Conservation (phyloP, 1,140 invertebrate species). For the Leucophenga varia region DNA sequence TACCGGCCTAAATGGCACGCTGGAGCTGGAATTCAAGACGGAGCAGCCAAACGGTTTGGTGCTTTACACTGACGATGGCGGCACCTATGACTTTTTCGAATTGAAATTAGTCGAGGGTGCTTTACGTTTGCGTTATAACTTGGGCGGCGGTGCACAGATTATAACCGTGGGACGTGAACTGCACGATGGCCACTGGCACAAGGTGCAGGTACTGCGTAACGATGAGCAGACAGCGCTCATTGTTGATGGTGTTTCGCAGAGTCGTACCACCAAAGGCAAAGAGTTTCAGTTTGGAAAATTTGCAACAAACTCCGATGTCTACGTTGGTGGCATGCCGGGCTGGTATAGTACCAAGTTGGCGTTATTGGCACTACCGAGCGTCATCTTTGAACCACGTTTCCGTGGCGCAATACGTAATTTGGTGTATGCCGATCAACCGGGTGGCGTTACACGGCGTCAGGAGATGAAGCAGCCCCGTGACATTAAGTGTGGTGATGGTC, state of each 20-base stretch:
- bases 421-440: constrained; percentile 79
- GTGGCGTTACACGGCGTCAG: constrained; percentile 69
- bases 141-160: constrained; percentile 83
- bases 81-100: constrained; percentile 93
- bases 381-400: constrained; percentile 89
- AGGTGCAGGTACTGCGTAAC: constrained; percentile 74
- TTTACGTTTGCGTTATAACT: constrained; percentile 82
- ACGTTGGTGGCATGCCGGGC: constrained; percentile 86
- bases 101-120: constrained; percentile 89
- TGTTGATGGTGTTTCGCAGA: constrained; percentile 77
- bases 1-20: constrained; percentile 78
- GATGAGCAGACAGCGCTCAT: constrained; percentile 77
- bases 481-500: constrained; percentile 59
- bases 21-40: constrained; percentile 92
- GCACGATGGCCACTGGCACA: constrained; percentile 89
- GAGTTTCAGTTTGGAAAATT: constrained; percentile 86
- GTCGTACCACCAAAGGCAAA: constrained; percentile 74
- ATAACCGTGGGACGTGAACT: constrained; percentile 82
- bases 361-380: constrained; percentile 79
- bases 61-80: constrained; percentile 91
- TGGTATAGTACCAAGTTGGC: constrained; percentile 85
- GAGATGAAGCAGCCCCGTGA: constrained; percentile 74
- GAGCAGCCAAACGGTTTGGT: constrained; percentile 85
- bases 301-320: constrained; percentile 84
- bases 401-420: constrained; percentile 81